Evolutionary conservation across 2,113 vertebrate genomes (phyloP), one percentile per base, ranked within the genome.

Genomic region (Zeus faber): DNA sequence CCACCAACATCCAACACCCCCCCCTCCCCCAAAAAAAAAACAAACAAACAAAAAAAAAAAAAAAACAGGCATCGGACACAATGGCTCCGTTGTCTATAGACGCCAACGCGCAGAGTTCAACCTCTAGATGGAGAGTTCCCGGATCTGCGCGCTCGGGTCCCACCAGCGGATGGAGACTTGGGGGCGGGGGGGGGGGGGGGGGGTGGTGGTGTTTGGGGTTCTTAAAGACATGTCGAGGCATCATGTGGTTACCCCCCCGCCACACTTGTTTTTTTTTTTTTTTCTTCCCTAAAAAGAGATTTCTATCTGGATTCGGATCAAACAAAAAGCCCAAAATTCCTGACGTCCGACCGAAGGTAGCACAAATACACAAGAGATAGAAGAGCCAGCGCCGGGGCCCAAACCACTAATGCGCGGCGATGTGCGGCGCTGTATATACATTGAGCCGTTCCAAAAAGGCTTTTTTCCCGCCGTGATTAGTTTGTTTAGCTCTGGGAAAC

Each of bases 401-500:
- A 68, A 47, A 70, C 71, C 71, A 40, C 81, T 76, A 67, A 78
- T 81, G 67, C 79, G 77, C 54, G 72, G 24, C 16, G 37, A 50
- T 43, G 33, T 52, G 21, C 33, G 10, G 72, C 45, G 46, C 54
- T 77, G 72, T 77, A 63, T 77, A 63, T 76, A 81, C 74, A 60
- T 65, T 69, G 39, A 53, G 65, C 66, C 68, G 62, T 44, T 61
- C 52, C 58, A 40, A n/a, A n/a, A n/a, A 54, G 33, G 70, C 57
- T 65, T 79, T 65, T n/a, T n/a, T n/a, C n/a, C n/a, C n/a, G 65
- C 70, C 67, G 33, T 87, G 82, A 86, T 77, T 86, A 67, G 72
- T 74, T 77, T 88, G 81, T 87, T 88, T 80, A 75, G 72, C 65
- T 77, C 63, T 69, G 51, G 39, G 64, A 75, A 78, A 73, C 72